Evolutionary conservation across 2,888 invertebrate genomes (phyloP).

Genomic region (Megaustenia siamemsis): DNA sequence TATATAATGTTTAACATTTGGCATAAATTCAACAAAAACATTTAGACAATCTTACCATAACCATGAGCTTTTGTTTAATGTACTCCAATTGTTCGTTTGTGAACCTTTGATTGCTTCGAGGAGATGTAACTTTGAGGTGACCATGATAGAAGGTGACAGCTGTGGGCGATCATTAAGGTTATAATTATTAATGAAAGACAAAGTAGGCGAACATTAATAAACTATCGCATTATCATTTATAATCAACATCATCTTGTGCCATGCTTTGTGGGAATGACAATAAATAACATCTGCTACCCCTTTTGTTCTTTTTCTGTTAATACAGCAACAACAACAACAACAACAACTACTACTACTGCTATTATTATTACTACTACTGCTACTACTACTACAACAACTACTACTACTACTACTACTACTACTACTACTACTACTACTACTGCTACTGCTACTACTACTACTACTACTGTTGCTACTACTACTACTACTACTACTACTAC

Average conservation of each 20-base stretch:
- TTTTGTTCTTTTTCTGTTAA: not conserved
- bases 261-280: no score
- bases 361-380: constrained; percentile 37
- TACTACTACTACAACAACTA: constrained; percentile 46
- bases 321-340: constrained; percentile 5
- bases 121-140: constrained; percentile 16
- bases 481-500: no score
- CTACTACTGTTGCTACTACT: no score
- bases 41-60: constrained; percentile 3
- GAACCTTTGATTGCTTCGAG: not conserved
- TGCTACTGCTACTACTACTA: no score
- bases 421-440: constrained; percentile 18
- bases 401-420: constrained; percentile 49
- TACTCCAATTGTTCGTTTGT: not conserved
- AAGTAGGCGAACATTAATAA: no score
- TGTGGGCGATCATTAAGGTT: not conserved
- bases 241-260: no score
- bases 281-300: constrained; percentile 7
- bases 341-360: constrained; percentile 28
- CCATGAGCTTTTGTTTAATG: constrained; percentile 22
- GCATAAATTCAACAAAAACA: no score
- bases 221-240: no score
- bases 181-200: no score
- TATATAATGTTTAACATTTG: no score
- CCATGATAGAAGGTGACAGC: constrained; percentile 52